Evolutionary conservation across 2,888 invertebrate genomes (phyloP), one percentile per base, ranked within the genome.

Genomic region (Rhaphigaster nebulosa): DNA sequence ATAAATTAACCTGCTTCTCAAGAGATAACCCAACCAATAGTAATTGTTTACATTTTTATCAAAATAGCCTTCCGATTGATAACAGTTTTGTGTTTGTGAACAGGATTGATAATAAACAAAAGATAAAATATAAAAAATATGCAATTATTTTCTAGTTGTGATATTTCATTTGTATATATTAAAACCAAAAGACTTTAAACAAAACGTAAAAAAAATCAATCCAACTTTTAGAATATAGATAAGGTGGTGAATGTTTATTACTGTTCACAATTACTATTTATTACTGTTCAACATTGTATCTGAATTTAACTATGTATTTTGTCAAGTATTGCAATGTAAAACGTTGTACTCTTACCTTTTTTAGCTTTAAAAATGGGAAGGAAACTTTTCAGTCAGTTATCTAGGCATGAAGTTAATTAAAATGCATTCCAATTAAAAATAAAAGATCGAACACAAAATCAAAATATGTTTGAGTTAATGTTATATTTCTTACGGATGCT

Each of bases 41-140:
- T 56, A 26, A n/a, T 13, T 76, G 38, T 76, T 76, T 76, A 76
- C 70, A 38, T 76, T 38, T 38, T 76, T 76, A 76, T 76, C 70
- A 76, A 38, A 38, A 38, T 76, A 76, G 38, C 70, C 70, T 76
- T 13, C 38, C 34, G 1, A 2, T 38, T 34, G 34, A 38, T 76
- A 76, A 38, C 34, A 38, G 10, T 70, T 65, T 34, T 34, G 15
- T 3, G 18, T 70, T 56, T 70, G 34, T 34, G 18, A 20, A 34
- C 10, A n/a, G n/a, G 10, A 60, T 60, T 60, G 13, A 12, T 1
- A 60, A n/a, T 60, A 12, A n/a, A 56, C 23, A 23, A 8, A 56
- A 56, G 5, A 20, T 23, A 5, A 56, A 4, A 26, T 6, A 56
- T 23, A 5, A 56, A 56, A 56, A 56, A 23, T 56, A 8, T 12